phyloP scores from a whole-genome alignment of 2,888 invertebrate genomes.

The Stenichneumon culpator region DNA sequence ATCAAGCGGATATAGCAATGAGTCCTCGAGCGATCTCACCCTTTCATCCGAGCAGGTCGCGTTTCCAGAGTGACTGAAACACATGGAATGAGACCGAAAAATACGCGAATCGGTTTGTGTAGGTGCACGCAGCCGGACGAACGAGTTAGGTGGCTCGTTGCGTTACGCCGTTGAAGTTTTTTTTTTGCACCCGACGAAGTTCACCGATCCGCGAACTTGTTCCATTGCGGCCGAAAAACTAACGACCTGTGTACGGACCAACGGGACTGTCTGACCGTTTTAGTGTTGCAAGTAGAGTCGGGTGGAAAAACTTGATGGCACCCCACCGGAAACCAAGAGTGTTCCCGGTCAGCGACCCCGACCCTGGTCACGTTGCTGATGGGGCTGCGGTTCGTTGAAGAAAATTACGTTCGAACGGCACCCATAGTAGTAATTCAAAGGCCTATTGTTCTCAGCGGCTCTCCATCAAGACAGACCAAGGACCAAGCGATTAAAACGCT shows the following conservation, averaged over 20 bases:
- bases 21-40: conserved; percentile 31
- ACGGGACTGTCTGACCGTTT: conserved; percentile 6
- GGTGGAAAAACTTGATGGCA: conserved; percentile 28
- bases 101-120: neutral
- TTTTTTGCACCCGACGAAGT: conserved; percentile 47
- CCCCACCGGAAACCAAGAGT: conserved; percentile 45
- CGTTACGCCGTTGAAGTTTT: conserved; percentile 37
- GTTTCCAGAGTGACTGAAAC: conserved; percentile 41
- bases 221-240: conserved; percentile 60
- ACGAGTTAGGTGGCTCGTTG: conserved; percentile 24
- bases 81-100: neutral
- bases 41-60: conserved; percentile 51
- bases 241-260: conserved; percentile 32
- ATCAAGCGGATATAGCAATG: conserved; percentile 53
- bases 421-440: neutral
- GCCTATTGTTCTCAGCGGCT: conserved; percentile 3
- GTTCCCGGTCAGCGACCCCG: conserved; percentile 24
- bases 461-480: neutral
- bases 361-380: neutral
- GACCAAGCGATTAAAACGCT: conserved; percentile 12
- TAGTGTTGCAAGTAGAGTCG: conserved; percentile 13
- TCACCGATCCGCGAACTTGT: conserved; percentile 62
- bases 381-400: neutral
- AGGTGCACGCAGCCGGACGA: conserved; percentile 23
- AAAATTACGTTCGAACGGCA: neutral